Evolutionary conservation across 1,140 invertebrate genomes (phyloP).

Genomic region (Cecropterus lyciades): DNA sequence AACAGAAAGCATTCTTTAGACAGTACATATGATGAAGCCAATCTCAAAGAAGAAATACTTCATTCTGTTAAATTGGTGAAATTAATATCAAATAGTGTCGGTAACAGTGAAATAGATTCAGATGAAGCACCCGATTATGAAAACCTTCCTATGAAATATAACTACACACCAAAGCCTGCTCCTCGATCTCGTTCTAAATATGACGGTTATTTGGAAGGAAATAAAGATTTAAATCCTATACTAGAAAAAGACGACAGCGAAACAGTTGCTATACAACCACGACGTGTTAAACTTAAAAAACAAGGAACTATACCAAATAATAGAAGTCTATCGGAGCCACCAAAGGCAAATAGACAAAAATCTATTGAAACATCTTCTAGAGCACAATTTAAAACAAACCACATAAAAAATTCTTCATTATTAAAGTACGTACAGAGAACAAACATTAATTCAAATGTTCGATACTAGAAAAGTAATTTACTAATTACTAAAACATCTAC

Average conservation of each 20-base stretch:
- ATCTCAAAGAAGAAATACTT: conserved; percentile 59
- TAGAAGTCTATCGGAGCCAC: conserved; percentile 62
- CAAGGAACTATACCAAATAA: conserved; percentile 36
- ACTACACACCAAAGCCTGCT: conserved; percentile 63
- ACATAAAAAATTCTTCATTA: conserved; percentile 27
- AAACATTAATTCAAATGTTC: not conserved
- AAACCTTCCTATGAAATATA: conserved; percentile 62
- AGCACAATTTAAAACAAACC: conserved; percentile 21
- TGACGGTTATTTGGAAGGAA: conserved; percentile 47
- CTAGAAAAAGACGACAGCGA: conserved; percentile 55
- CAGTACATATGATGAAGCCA: conserved; percentile 43
- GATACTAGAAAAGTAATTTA: not conserved
- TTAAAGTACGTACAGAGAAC: conserved; percentile 19
- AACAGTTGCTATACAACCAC: conserved; percentile 30
- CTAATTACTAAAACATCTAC: conserved; percentile 1
- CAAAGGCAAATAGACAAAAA: conserved; percentile 41
- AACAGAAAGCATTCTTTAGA: conserved; percentile 46
- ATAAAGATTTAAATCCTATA: conserved; percentile 57
- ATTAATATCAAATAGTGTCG: conserved; percentile 67
- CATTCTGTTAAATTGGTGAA: conserved; percentile 70
- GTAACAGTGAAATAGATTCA: conserved; percentile 74
- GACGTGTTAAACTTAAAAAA: conserved; percentile 47
- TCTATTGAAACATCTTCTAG: not conserved
- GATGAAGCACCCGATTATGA: conserved; percentile 71
- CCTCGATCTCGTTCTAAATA: conserved; percentile 60